Evolutionary conservation across 2,888 invertebrate species (phyloP), one percentile per base, ranked within the genome.

Genomic region (Leptopterna dolabrata): DNA sequence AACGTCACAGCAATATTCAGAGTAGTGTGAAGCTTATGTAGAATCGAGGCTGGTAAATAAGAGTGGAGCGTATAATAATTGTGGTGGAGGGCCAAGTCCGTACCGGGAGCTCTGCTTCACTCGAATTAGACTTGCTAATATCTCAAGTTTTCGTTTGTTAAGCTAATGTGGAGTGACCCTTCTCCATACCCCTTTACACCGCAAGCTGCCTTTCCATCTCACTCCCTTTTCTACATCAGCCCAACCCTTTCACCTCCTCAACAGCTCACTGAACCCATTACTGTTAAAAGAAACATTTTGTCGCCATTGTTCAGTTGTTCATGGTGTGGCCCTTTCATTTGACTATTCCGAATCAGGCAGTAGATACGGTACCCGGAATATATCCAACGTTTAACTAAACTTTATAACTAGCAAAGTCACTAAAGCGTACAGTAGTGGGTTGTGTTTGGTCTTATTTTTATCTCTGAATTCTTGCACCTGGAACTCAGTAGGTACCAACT

Each of bases 81-180:
- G 78, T 78, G 78, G 78, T 78, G 45, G 78, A 78, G 45, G 24
- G 78, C 43, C 24, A 78, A 78, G 78, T 45, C 78, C 19, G 78
- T 78, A 45, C 78, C 19, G 41, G 6, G n/a, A 78, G 78, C 78
- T 78, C 45, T 76, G 76, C 30, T 78, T 78, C 78, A 43, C 78
- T 78, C 27, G 78, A 43, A 78, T 78, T 78, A 78, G 45, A 78
- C 78, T 78, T 78, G 78, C 78, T 78, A 78, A 78, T 78, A 45
- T 45, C 78, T 45, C 78, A 78, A 36, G 78, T 78, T 78, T 78
- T 78, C 78, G 78, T 78, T 78, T 78, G 78, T 78, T 78, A 78
- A 27, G 78, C 78, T 78, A 78, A 78, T 78, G 78, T 78, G 78
- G 45, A 78, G 78, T 78, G 78, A 78, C 78, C 78, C 78, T 24